Evolutionary conservation across 2,888 invertebrate species (phyloP).

Genomic region (Drosophila kambysellisi): DNA sequence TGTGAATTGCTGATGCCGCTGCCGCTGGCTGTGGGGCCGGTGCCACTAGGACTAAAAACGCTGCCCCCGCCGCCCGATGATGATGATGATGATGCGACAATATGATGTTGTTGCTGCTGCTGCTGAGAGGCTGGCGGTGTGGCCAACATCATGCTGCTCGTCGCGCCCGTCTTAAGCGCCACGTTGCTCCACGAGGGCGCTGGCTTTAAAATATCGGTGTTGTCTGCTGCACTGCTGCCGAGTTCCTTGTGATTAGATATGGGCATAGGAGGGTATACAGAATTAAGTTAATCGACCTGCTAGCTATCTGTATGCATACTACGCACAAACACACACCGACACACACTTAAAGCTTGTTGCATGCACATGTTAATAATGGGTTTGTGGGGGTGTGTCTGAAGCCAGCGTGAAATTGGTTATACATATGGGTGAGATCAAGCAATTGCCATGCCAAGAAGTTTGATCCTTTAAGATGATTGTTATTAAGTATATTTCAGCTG

Average conservation of each 20-base stretch:
- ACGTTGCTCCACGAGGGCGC: slow-evolving; percentile 87
- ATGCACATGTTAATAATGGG: slow-evolving; percentile 29
- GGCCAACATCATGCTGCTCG: slow-evolving; percentile 85
- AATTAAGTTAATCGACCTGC: neutral
- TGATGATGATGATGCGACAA: slow-evolving; percentile 74
- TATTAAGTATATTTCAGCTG: neutral
- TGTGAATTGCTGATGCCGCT: slow-evolving; percentile 61
- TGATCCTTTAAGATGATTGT: slow-evolving; percentile 7
- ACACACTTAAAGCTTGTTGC: slow-evolving; percentile 62
- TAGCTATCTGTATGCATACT: neutral
- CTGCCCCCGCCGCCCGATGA: slow-evolving; percentile 78
- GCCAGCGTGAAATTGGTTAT: slow-evolving; percentile 33
- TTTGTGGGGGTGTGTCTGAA: slow-evolving; percentile 18
- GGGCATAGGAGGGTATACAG: neutral
- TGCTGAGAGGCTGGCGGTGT: slow-evolving; percentile 77
- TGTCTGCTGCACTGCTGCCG: slow-evolving; percentile 82
- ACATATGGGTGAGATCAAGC: slow-evolving; percentile 27
- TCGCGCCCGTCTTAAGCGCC: slow-evolving; percentile 82
- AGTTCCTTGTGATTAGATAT: slow-evolving; percentile 79
- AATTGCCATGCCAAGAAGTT: slow-evolving; percentile 24
- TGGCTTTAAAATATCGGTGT: slow-evolving; percentile 85
- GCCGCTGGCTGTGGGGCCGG: slow-evolving; percentile 47
- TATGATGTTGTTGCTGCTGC: slow-evolving; percentile 65
- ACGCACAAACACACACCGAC: slow-evolving; percentile 37
- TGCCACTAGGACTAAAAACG: slow-evolving; percentile 69